Percentiles rank a stretch among this genome's conserved stretches.
phyloP scores from a whole-genome alignment of 2,888 invertebrate genomes.

The Amitus sp. region DNA sequence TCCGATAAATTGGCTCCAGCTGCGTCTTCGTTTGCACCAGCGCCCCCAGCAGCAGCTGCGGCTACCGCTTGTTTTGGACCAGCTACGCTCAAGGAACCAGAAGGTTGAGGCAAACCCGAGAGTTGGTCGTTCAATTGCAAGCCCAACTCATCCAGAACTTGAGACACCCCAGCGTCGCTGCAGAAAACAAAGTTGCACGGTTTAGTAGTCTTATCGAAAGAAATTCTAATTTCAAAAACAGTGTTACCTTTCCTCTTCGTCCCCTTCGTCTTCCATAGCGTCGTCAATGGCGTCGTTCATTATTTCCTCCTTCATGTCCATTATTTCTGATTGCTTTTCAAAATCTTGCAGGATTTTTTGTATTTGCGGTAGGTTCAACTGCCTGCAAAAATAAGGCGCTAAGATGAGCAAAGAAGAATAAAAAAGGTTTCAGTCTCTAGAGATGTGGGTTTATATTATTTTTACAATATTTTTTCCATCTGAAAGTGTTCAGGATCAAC shows the following conservation, averaged over 20 bases:
- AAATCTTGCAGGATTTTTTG: conserved; percentile 97
- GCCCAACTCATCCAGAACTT: conserved; percentile 97
- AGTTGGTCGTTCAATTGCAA: conserved; percentile 93
- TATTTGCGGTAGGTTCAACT: conserved; percentile 97
- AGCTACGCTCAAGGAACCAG: conserved; percentile 69
- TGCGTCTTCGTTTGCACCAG: conserved; percentile 67
- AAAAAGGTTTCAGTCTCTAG: too few species aligned
- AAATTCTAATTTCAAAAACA: conserved; percentile 1
- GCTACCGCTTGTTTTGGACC: conserved; percentile 74
- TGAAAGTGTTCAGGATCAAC: too few species aligned
- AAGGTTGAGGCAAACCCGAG: conserved; percentile 83
- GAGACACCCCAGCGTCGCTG: conserved; percentile 93
- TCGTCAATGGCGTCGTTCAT: conserved; percentile 99
- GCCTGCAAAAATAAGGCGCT: conserved; percentile 65
- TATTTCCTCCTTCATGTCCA: conserved; percentile 99
- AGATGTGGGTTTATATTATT: too few species aligned
- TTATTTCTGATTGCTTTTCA: conserved; percentile 99
- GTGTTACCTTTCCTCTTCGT: conserved; percentile 90
- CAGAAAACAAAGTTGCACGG: conserved; percentile 46
- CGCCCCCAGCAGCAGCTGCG: conserved; percentile 70
- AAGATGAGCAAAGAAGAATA: too few species aligned
- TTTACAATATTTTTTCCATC: too few species aligned
- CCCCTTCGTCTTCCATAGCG: conserved; percentile 98
- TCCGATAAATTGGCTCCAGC: conserved; percentile 71
- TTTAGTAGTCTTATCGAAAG: not conserved